phyloP scores from a whole-genome alignment of 1,140 invertebrate genomes.

The Elymnias hypermnestra region DNA sequence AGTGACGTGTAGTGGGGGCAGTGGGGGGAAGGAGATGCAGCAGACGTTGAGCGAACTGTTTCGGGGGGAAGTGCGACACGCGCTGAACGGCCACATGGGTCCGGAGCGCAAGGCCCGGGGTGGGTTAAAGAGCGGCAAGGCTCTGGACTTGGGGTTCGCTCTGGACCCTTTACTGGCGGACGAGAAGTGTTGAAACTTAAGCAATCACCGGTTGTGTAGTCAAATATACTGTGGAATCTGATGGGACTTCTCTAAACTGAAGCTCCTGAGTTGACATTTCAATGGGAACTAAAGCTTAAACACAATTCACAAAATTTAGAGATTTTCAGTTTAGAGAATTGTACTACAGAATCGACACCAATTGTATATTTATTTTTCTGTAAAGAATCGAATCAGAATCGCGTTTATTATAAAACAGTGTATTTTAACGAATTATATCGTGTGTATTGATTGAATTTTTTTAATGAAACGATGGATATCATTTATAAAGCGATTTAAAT shows the following conservation, averaged over 20 bases:
- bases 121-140: constrained; percentile 39
- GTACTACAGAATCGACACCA: no score
- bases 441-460: no score
- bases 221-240: no score
- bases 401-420: no score
- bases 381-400: constrained; percentile 57
- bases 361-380: constrained; percentile 75
- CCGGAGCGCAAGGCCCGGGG: constrained; percentile 28
- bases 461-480: no score
- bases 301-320: no score
- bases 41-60: constrained; percentile 53
- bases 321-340: no score
- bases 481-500: no score
- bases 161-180: constrained; percentile 68
- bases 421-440: no score
- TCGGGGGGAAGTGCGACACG: constrained; percentile 36
- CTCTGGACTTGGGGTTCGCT: constrained; percentile 63
- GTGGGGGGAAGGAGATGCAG: constrained; percentile 40
- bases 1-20: constrained; percentile 59
- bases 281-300: no score
- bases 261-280: no score
- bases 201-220: constrained; percentile 65
- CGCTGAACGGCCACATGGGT: constrained; percentile 53
- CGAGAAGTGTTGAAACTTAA: constrained; percentile 71
- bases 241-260: no score